phyloP scores from a whole-genome alignment of 2,113 vertebrate genomes.

The Tylochromis polylepis region DNA sequence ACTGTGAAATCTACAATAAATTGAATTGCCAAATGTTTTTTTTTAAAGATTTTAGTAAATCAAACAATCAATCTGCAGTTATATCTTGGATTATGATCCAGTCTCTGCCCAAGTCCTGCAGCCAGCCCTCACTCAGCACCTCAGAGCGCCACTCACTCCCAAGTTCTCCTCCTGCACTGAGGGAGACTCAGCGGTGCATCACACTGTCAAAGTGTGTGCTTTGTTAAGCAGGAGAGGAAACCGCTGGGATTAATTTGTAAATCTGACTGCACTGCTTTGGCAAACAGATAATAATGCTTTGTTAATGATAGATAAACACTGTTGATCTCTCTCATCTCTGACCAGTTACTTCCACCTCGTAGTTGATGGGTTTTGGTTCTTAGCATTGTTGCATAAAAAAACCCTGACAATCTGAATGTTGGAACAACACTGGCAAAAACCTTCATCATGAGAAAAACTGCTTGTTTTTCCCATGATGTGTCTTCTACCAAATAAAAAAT shows the following conservation, averaged over 20 bases:
- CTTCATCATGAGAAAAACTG: background rate
- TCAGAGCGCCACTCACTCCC: background rate
- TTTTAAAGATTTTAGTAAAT: background rate
- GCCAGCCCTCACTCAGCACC: background rate
- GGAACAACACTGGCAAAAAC: background rate
- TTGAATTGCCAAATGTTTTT: background rate
- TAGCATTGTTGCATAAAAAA: background rate
- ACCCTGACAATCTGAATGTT: background rate
- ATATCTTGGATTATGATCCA: background rate
- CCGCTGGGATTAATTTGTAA: background rate
- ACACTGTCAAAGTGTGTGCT: background rate
- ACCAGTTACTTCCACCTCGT: background rate
- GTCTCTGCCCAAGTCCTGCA: background rate
- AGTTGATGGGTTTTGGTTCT: background rate
- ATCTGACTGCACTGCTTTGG: background rate
- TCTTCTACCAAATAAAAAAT: background rate
- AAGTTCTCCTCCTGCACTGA: background rate
- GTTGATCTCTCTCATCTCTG: background rate
- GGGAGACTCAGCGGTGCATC: background rate
- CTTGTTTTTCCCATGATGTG: background rate
- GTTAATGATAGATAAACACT: background rate
- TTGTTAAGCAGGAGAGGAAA: background rate
- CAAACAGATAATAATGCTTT: background rate
- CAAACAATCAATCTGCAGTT: background rate
- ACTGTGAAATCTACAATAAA: background rate